phyloP scores from a whole-genome alignment of 1,140 invertebrate species.

The Dryas iulia region DNA sequence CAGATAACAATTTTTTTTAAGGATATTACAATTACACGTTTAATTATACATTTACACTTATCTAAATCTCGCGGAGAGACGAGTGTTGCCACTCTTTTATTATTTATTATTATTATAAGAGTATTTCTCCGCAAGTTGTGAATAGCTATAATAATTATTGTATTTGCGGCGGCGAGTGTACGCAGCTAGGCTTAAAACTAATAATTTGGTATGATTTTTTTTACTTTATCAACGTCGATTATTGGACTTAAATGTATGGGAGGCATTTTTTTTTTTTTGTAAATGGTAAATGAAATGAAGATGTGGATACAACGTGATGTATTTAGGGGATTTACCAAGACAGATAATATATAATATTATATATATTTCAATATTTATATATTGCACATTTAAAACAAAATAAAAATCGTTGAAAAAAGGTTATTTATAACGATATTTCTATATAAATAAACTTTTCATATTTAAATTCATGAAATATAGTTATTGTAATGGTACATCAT shows the following conservation, averaged over 20 bases:
- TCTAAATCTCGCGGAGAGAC: conserved; percentile 50
- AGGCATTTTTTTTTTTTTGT: neutral
- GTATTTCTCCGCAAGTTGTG: conserved; percentile 52
- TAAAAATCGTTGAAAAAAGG: too few relatives aligned
- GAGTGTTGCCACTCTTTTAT: conserved; percentile 28
- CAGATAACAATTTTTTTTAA: conserved; percentile 64
- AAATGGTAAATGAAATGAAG: conserved; percentile 1
- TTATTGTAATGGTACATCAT: too few relatives aligned
- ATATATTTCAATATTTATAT: neutral
- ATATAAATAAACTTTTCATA: too few relatives aligned
- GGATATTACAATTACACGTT: conserved; percentile 66
- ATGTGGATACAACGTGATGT: conserved; percentile 3
- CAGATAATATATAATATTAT: neutral
- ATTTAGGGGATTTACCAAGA: neutral
- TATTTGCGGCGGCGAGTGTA: conserved; percentile 52
- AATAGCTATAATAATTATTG: conserved; percentile 61
- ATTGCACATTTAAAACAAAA: neutral
- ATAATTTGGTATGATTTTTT: conserved; percentile 39
- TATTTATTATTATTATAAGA: too few relatives aligned
- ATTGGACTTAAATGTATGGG: neutral
- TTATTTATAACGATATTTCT: too few relatives aligned
- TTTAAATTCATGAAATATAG: too few relatives aligned
- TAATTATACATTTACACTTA: conserved; percentile 53
- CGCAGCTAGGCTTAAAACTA: conserved; percentile 41
- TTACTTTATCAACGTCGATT: neutral